Evolutionary conservation across 2,888 invertebrate species (phyloP).

Genomic region (Lottia gigantea): DNA sequence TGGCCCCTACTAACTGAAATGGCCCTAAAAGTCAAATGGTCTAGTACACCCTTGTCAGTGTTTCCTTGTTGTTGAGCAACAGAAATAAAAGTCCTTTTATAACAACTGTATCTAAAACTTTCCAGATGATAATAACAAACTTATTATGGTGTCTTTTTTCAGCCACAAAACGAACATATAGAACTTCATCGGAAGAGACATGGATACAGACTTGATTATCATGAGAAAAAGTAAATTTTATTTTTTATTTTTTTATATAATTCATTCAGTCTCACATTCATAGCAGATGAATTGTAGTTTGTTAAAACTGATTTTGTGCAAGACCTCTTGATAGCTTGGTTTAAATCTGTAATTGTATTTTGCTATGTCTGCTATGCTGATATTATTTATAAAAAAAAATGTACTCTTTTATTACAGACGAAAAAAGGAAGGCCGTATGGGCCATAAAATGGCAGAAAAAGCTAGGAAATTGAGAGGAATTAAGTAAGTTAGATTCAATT

Average conservation of each 20-base stretch:
- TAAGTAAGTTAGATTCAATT: conserved; percentile 72
- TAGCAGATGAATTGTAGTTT: too few relatives aligned
- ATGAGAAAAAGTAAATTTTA: conserved; percentile 81
- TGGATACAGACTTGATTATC: conserved; percentile 96
- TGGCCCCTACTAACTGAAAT: too few relatives aligned
- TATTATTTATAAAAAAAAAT: too few relatives aligned
- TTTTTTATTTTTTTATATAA: neutral
- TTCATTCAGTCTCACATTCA: neutral
- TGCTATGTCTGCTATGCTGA: neutral
- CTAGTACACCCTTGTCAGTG: too few relatives aligned
- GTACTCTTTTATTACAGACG: conserved; percentile 69
- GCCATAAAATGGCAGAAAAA: conserved; percentile 89
- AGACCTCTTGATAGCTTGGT: neutral
- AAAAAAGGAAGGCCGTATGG: conserved; percentile 93
- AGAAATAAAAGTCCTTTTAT: too few relatives aligned
- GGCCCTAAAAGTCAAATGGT: too few relatives aligned
- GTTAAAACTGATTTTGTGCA: neutral
- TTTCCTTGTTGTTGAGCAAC: too few relatives aligned
- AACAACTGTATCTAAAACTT: too few relatives aligned
- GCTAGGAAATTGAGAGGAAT: conserved; percentile 93
- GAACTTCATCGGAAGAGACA: conserved; percentile 96
- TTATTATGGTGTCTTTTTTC: conserved; percentile 26
- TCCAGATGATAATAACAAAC: too few relatives aligned
- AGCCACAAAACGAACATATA: conserved; percentile 96
- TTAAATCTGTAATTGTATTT: neutral